A percentile compares a stretch with the other conserved stretches of the same genome.
Conservation (phyloP, 2,797 vertebrate genomes). For the Danio tinwini region DNA sequence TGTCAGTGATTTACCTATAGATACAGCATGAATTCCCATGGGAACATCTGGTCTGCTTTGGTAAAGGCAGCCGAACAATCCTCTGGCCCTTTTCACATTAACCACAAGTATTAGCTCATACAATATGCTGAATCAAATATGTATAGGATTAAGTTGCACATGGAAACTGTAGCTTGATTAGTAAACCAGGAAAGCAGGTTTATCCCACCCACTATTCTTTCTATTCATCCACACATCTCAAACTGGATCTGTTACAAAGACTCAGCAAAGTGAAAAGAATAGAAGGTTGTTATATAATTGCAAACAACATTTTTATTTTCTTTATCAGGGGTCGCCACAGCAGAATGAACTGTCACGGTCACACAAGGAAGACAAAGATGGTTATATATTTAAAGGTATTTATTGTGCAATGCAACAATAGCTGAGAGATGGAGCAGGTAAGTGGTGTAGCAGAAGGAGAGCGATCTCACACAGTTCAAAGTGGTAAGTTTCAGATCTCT, state of each 20-base stretch:
- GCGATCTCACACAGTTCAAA: no score
- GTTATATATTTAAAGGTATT: no score
- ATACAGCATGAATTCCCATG: conserved; percentile 12
- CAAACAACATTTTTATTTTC: no score
- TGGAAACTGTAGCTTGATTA: conserved; percentile 35
- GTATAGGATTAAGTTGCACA: conserved; percentile 29
- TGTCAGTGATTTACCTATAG: not conserved
- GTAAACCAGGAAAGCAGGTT: conserved; percentile 33
- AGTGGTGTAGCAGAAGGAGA: no score
- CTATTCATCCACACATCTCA: conserved; percentile 23
- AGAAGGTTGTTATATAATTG: not conserved
- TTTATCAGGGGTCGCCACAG: no score
- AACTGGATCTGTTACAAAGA: not conserved
- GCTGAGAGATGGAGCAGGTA: no score
- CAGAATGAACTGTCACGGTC: no score
- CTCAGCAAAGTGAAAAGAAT: conserved; percentile 4
- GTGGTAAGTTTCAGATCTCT: no score
- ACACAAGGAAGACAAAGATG: no score
- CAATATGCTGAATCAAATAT: conserved; percentile 22
- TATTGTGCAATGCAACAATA: no score
- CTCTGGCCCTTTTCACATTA: conserved; percentile 14
- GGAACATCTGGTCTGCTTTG: not conserved
- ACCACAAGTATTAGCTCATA: conserved; percentile 39
- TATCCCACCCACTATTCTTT: conserved; percentile 35
- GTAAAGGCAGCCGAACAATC: not conserved